Conservation (phyloP, 2,797 vertebrate genomes). For the Hapalemur alaotrensis region DNA sequence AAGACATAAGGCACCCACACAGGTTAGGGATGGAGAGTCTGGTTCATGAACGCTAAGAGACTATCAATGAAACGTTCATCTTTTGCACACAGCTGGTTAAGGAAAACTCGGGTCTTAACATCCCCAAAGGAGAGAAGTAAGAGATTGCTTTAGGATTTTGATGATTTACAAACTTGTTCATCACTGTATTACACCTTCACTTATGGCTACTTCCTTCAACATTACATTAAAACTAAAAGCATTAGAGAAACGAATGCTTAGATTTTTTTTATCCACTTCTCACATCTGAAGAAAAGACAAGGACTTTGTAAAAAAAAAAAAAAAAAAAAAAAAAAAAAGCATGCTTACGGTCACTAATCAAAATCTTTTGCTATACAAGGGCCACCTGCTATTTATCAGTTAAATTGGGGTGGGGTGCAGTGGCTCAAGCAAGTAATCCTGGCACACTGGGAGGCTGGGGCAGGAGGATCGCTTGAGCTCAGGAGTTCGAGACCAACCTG, state of each 20-base stretch:
- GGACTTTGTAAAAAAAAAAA: background rate
- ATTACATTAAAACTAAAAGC: background rate
- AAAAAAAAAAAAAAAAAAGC: background rate
- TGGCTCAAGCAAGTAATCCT: background rate
- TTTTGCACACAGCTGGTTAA: background rate
- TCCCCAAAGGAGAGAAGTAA: background rate
- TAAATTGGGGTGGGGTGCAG: rapidly evolving
- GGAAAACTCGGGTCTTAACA: background rate
- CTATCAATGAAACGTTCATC: background rate
- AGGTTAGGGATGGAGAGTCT: background rate
- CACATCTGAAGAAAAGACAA: background rate
- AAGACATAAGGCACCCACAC: background rate
- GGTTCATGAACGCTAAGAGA: too few species aligned
- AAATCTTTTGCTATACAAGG: background rate
- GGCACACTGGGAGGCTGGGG: background rate
- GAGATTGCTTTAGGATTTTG: background rate
- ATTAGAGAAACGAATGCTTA: background rate
- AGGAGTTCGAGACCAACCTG: background rate
- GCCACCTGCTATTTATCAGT: background rate
- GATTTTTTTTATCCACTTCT: background rate
- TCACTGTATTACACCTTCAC: rapidly evolving
- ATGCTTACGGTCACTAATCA: background rate
- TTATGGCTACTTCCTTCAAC: background rate
- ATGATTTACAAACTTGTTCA: background rate
- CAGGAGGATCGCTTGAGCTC: background rate